Conservation (phyloP, 53 echinoderm and acorn worm genomes). For the Mesocentrotus franciscanus region DNA sequence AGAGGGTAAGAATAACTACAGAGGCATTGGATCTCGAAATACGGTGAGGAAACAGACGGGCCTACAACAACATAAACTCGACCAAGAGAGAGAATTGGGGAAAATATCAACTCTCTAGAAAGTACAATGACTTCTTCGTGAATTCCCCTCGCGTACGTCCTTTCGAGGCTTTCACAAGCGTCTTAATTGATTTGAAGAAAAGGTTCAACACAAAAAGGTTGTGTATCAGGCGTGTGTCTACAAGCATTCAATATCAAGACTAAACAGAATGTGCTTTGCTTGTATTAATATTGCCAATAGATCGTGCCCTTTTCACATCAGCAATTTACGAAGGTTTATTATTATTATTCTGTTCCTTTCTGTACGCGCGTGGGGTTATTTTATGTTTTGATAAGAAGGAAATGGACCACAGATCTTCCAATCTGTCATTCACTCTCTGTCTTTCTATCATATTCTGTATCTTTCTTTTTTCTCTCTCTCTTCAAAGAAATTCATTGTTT, state of each 20-base stretch:
- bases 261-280: conserved; percentile 40
- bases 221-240: conserved; percentile 34
- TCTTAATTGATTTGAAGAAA: conserved; percentile 64
- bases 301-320: not conserved
- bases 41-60: conserved; percentile 49
- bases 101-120: conserved; percentile 55
- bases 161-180: not conserved
- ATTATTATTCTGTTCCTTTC: not conserved
- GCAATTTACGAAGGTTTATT: conserved; percentile 25
- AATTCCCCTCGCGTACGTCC: conserved; percentile 44
- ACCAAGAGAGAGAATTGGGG: conserved; percentile 36
- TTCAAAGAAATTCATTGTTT: not conserved
- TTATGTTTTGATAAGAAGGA: not conserved
- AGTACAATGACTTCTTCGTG: conserved; percentile 58
- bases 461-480: not conserved
- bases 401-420: not conserved
- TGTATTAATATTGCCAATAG: conserved; percentile 49
- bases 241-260: conserved; percentile 1
- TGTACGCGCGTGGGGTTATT: not conserved
- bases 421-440: not conserved
- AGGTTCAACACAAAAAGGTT: conserved; percentile 30
- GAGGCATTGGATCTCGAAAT: conserved; percentile 49
- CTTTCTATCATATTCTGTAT: not conserved
- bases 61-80: conserved; percentile 64
- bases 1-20: conserved; percentile 52